phyloP scores from a whole-genome alignment of 2,888 invertebrate species.

The Cyclophora punctaria region DNA sequence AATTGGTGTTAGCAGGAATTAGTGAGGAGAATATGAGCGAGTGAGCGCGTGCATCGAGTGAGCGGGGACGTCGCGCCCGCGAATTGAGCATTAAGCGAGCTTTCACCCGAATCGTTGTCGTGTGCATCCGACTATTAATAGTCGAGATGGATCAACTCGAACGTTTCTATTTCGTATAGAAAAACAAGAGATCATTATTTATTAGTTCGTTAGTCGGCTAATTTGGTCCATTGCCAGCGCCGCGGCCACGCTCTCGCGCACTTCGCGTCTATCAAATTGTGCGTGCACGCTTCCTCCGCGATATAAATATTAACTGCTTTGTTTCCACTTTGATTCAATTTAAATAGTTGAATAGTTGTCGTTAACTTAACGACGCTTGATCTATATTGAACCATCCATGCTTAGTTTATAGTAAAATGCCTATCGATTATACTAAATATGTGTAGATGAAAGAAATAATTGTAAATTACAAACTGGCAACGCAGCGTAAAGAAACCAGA shows the following conservation, averaged over 20 bases:
- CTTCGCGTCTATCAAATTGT: slow-evolving; percentile 58
- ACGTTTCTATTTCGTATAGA: slow-evolving; percentile 73
- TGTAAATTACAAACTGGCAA: background rate
- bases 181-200: slow-evolving; percentile 75
- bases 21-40: slow-evolving; percentile 55
- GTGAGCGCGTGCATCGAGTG: slow-evolving; percentile 18
- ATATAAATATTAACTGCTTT: slow-evolving; percentile 45
- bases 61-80: slow-evolving; percentile 53
- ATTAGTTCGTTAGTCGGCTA: slow-evolving; percentile 74
- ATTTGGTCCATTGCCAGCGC: slow-evolving; percentile 70
- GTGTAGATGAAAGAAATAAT: background rate
- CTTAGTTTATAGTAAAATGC: no score
- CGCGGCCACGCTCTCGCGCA: slow-evolving; percentile 63
- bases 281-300: slow-evolving; percentile 40
- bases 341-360: no score
- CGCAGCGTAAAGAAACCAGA: slow-evolving; percentile 14
- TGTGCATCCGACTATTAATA: slow-evolving; percentile 67
- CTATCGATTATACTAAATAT: no score
- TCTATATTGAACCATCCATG: background rate
- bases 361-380: slow-evolving; percentile 1
- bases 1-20: slow-evolving; percentile 65
- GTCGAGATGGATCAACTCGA: slow-evolving; percentile 53
- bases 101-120: slow-evolving; percentile 70
- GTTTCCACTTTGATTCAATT: slow-evolving; percentile 24
- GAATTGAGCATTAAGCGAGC: slow-evolving; percentile 68